Conservation (phyloP, 2,888 invertebrate genomes). For the Drosophila neutralis region DNA sequence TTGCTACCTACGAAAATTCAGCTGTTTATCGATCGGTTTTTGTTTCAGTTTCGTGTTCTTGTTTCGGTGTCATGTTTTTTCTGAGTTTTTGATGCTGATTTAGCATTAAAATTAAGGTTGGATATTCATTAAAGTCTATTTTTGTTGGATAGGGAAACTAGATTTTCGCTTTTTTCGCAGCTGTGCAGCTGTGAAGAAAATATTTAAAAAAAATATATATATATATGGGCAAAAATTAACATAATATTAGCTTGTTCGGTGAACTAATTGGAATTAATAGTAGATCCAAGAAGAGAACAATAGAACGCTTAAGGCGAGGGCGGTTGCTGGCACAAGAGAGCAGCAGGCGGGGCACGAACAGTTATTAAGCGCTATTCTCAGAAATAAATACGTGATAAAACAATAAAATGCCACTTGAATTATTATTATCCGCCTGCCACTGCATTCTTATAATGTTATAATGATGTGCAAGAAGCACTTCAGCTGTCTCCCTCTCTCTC, state of each 20-base stretch:
- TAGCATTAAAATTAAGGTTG: conserved; percentile 42
- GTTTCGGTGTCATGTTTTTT: conserved; percentile 39
- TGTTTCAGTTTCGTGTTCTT: conserved; percentile 40
- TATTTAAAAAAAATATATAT: conserved; percentile 1
- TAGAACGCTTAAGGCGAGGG: background rate
- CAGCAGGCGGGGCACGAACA: background rate
- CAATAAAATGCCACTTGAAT: conserved; percentile 60
- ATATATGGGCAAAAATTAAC: conserved; percentile 20
- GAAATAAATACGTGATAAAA: conserved; percentile 50
- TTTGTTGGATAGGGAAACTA: conserved; percentile 33
- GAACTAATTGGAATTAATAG: conserved; percentile 23
- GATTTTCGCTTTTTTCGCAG: conserved; percentile 59
- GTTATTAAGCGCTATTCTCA: conserved; percentile 22
- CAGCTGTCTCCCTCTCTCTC: conserved; percentile 16
- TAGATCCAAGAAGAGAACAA: conserved; percentile 25
- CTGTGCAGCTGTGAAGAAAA: conserved; percentile 49
- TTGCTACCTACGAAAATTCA: conserved; percentile 40
- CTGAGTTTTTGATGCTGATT: conserved; percentile 26
- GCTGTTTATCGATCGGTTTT: conserved; percentile 52
- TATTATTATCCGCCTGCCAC: conserved; percentile 36
- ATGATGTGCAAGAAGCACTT: conserved; percentile 72
- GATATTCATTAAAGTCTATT: conserved; percentile 32
- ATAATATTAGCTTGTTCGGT: conserved; percentile 19
- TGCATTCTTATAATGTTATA: conserved; percentile 63
- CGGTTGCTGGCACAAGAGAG: background rate